phyloP scores from a whole-genome alignment of 1,140 invertebrate genomes.

The Chrysomallon squamiferum region DNA sequence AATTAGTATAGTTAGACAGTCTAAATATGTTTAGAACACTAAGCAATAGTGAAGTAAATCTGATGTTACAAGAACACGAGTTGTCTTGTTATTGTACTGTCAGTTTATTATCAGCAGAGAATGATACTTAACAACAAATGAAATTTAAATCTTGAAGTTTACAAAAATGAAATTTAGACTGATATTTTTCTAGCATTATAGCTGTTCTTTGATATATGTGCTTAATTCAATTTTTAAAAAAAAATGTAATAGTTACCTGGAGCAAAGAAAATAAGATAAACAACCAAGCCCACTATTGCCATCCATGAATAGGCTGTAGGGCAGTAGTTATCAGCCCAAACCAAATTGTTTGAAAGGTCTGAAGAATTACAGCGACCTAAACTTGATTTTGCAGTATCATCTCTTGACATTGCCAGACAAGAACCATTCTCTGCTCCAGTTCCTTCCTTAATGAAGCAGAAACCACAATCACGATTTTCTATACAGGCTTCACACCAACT shows the following conservation, averaged over 20 bases:
- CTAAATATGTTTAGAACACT: no score
- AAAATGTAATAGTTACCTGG: constrained; percentile 64
- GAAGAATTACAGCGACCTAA: constrained; percentile 45
- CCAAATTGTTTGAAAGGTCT: constrained; percentile 13
- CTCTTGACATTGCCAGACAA: constrained; percentile 37
- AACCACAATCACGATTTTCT: constrained; percentile 45
- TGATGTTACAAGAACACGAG: no score
- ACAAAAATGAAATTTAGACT: no score
- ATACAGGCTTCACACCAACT: constrained; percentile 50
- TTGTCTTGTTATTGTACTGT: no score
- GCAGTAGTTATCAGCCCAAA: constrained; percentile 65
- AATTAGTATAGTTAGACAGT: no score
- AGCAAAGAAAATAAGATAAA: constrained; percentile 68
- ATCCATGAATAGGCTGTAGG: constrained; percentile 67
- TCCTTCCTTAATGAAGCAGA: constrained; percentile 39
- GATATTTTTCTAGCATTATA: no score
- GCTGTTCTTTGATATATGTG: no score
- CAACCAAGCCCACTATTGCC: constrained; percentile 63
- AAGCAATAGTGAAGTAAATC: no score
- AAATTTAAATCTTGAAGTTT: no score
- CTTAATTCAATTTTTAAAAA: no score
- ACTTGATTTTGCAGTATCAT: constrained; percentile 29
- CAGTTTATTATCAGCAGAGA: no score
- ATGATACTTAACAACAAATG: no score
- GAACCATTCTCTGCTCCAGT: constrained; percentile 41